Conservation (phyloP, 2,888 invertebrate genomes). For the Dinocampus coccinellae region DNA sequence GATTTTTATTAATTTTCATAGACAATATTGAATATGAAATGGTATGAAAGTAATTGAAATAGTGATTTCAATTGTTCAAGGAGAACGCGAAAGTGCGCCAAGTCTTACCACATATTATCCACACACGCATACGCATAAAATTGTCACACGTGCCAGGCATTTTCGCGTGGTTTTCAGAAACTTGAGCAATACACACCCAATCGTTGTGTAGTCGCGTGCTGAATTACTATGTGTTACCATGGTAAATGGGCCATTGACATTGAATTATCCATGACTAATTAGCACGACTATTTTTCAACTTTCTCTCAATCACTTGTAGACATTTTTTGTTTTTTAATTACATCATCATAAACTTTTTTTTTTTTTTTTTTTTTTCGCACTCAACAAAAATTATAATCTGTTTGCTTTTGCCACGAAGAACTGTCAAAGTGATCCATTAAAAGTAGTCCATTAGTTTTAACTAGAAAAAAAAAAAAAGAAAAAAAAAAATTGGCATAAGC, state of each 20-base stretch:
- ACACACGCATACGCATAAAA: neutral
- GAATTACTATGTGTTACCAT: slow-evolving; percentile 13
- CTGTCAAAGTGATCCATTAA: neutral
- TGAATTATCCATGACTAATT: slow-evolving; percentile 52
- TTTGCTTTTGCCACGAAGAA: neutral
- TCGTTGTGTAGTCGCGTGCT: neutral
- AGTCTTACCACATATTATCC: slow-evolving; percentile 49
- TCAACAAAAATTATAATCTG: neutral
- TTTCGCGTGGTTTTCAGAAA: slow-evolving; percentile 30
- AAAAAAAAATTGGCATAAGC: neutral
- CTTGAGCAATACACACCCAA: slow-evolving; percentile 26
- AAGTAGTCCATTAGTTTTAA: neutral
- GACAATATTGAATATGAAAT: neutral
- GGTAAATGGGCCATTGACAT: slow-evolving; percentile 50
- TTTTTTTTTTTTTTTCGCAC: slow-evolving; percentile 14
- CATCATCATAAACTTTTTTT: slow-evolving; percentile 19
- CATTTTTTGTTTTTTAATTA: neutral
- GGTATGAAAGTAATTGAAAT: slow-evolving; percentile 26
- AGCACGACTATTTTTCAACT: slow-evolving; percentile 26
- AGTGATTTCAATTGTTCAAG: slow-evolving; percentile 26
- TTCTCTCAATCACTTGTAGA: neutral
- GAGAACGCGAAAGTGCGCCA: slow-evolving; percentile 45
- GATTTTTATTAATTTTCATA: neutral
- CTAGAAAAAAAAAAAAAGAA: neutral
- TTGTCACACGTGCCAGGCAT: slow-evolving; percentile 44